phyloP scores from a whole-genome alignment of 92 coral and sea anemone species.

The Epizoanthus rinbou region DNA sequence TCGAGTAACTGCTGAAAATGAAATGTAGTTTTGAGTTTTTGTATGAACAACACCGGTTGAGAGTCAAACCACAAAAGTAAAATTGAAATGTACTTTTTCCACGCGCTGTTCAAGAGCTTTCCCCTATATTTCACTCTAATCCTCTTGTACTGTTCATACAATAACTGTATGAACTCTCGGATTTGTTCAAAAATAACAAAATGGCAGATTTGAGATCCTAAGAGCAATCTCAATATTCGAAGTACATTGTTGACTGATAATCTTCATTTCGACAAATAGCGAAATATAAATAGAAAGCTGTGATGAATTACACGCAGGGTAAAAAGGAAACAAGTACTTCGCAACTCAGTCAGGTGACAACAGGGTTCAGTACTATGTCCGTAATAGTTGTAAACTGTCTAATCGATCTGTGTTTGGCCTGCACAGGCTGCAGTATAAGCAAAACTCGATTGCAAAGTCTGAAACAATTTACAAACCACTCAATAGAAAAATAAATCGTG shows the following conservation, averaged over 20 bases:
- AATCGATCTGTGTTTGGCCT: not conserved
- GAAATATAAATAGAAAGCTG: conserved; percentile 12
- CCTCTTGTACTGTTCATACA: not conserved
- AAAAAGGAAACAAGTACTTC: not conserved
- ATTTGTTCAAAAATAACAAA: not conserved
- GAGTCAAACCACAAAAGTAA: conserved; percentile 15
- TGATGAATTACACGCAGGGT: not conserved
- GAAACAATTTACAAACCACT: not conserved
- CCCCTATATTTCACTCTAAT: not conserved
- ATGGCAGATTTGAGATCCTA: not conserved
- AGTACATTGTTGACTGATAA: conserved; percentile 1
- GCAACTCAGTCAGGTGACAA: not conserved
- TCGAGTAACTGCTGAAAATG: not conserved
- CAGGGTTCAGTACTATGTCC: no score
- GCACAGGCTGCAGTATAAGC: not conserved
- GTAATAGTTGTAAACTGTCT: not conserved
- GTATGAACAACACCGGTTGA: conserved; percentile 2
- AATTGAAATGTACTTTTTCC: not conserved
- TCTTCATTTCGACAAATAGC: not conserved
- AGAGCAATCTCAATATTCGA: not conserved
- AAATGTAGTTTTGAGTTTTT: not conserved
- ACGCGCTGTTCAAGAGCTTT: not conserved
- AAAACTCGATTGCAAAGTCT: not conserved
- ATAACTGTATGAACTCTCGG: no score
- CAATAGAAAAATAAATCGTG: not conserved